Base-by-base conservation (phyloP, 2,888 invertebrate species). In the Gerris lacustris region DNA sequence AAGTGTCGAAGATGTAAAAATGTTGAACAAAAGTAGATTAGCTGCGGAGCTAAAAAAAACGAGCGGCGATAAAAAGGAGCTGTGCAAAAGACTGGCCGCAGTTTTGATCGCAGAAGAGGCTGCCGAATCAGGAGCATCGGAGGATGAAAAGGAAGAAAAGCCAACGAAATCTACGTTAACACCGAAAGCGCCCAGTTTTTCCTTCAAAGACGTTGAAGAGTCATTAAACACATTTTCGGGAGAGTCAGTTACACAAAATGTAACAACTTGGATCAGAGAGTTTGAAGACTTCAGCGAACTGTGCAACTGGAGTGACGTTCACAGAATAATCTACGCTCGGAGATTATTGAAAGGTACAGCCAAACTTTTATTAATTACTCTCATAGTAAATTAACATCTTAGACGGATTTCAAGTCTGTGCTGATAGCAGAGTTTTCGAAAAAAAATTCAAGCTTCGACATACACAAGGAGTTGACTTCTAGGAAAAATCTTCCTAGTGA, bases 271-370 rank as follows among this genome's bases (percentile, higher is more conserved):
- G 55, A 15, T 55, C 5, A 55, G 15, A 15, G 55, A 55, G 55
- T 55, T 55, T 5, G 55, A 55, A 55, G 55, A 55, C 15, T 55
- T 55, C 55, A 55, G 55, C 15, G 9, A 9, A 15, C 55, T 55
- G 55, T 55, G 55, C 15, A 55, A 55, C 11, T 55, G 55, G 55
- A 55, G 15, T 55, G 55, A 55, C 11, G 15, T 15, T 1, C 55
- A 55, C 15, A 55, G 15, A 55, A 55, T 55, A 11, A 55, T 55
- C 9, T 55, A 55, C 55, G 55, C 55, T 5, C 9, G 67, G 5
- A 0, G 55, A 45, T 45, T 68, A 15, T 66, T 71, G 45, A 71
- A 68, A 11, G 68, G 71, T 17, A 68, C 67, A 47, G 71, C 71
- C 1, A 62, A 71, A 45, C 47, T 71, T 70, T 70, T 70, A 63